Percentiles rank a stretch among this genome's conserved stretches.
phyloP scores from a whole-genome alignment of 1,140 invertebrate species.

The Drosophila bipectinata region DNA sequence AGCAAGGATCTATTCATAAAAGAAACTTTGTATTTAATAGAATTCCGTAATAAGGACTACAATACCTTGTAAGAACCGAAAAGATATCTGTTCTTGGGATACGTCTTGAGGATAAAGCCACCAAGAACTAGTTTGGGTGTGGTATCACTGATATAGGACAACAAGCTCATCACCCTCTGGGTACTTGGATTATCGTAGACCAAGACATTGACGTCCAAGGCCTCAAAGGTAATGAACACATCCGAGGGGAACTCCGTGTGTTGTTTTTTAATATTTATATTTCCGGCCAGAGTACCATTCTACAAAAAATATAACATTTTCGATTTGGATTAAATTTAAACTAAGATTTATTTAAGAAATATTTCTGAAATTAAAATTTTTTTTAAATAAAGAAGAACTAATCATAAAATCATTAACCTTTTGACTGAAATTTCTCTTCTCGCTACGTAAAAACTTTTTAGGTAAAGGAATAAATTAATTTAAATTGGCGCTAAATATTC shows the following conservation, averaged over 20 bases:
- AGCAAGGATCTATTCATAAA: conserved; percentile 85
- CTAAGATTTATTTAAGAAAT: too few relatives aligned
- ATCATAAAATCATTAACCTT: too few relatives aligned
- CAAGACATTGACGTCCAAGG: conserved; percentile 85
- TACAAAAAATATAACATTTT: conserved; percentile 3
- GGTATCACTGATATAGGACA: conserved; percentile 50
- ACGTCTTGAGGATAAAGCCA: conserved; percentile 62
- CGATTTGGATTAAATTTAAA: too few relatives aligned
- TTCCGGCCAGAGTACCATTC: conserved; percentile 90
- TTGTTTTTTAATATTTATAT: conserved; percentile 90
- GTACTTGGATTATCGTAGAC: conserved; percentile 46
- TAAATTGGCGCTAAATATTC: background rate
- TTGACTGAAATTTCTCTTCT: background rate
- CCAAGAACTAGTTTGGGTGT: conserved; percentile 58
- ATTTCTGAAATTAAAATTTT: background rate
- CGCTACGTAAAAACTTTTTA: background rate
- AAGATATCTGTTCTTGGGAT: conserved; percentile 51
- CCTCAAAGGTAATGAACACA: conserved; percentile 89
- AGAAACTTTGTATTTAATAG: fast-evolving
- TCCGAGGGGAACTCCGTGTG: conserved; percentile 90
- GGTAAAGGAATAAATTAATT: background rate
- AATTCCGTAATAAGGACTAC: background rate
- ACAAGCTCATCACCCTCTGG: conserved; percentile 50
- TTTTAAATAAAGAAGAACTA: too few relatives aligned
- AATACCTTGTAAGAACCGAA: conserved; percentile 86